phyloP scores from a whole-genome alignment of 2,797 vertebrate genomes.

The Masticophis lateralis region DNA sequence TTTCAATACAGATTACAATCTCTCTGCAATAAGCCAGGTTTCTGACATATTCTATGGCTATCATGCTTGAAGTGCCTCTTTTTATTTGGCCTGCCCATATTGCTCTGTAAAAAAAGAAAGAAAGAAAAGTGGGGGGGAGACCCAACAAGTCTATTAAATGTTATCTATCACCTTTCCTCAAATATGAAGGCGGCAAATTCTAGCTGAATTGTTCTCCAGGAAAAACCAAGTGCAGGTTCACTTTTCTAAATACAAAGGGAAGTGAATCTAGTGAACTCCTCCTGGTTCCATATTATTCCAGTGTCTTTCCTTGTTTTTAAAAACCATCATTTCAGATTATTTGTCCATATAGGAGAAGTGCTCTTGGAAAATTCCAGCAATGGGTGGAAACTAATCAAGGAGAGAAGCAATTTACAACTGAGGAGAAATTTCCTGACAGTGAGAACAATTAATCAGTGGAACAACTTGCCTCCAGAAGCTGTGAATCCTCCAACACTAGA shows the following conservation, averaged over 20 bases:
- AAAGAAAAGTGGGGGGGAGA: too few species aligned
- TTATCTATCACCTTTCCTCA: background rate
- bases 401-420: too few species aligned
- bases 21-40: slow-evolving; percentile 53
- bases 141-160: background rate
- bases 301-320: background rate
- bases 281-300: background rate
- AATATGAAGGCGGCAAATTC: background rate
- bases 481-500: too few species aligned
- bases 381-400: too few species aligned
- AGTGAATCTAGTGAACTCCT: background rate
- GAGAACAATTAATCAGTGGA: too few species aligned
- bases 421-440: too few species aligned
- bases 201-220: slow-evolving; percentile 10
- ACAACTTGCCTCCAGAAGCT: too few species aligned
- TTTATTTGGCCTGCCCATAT: background rate
- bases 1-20: slow-evolving; percentile 76
- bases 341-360: background rate
- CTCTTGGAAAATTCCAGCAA: background rate
- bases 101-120: slow-evolving; percentile 9
- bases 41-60: slow-evolving; percentile 40
- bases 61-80: background rate
- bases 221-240: background rate
- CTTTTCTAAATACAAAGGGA: background rate
- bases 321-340: background rate